Conservation (phyloP, 2,113 vertebrate species). For the Hystrix cristata region DNA sequence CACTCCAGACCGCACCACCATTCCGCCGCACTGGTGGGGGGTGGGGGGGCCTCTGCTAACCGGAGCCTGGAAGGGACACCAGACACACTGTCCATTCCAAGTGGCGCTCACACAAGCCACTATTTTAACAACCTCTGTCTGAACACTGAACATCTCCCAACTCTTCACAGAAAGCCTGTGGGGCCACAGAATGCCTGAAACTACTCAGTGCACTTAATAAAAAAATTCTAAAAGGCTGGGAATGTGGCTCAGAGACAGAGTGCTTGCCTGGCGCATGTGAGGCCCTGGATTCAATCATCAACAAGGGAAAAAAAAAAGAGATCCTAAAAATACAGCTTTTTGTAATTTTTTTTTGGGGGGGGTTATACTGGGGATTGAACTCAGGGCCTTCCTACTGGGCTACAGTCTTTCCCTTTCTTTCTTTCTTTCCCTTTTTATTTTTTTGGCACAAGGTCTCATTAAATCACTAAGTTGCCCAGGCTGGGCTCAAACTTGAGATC, state of each 20-base stretch:
- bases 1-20: rapidly evolving
- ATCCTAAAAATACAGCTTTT: neutral
- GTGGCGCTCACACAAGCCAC: rapidly evolving
- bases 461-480: neutral
- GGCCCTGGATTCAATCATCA: neutral
- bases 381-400: neutral
- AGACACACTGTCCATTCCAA: no score
- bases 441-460: neutral
- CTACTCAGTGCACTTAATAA: neutral
- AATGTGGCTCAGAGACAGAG: neutral
- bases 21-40: no score
- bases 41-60: rapidly evolving
- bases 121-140: neutral
- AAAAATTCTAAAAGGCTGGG: neutral
- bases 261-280: neutral
- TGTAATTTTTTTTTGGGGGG: neutral
- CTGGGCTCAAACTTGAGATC: neutral
- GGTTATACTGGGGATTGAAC: neutral
- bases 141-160: neutral
- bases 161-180: neutral
- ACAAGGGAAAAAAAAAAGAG: neutral
- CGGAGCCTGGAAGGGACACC: neutral
- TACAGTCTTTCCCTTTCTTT: neutral
- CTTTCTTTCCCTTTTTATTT: neutral
- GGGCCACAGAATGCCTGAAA: neutral